Base-by-base conservation (phyloP, 2,113 vertebrate species). In the Thryonomys swinderianus region DNA sequence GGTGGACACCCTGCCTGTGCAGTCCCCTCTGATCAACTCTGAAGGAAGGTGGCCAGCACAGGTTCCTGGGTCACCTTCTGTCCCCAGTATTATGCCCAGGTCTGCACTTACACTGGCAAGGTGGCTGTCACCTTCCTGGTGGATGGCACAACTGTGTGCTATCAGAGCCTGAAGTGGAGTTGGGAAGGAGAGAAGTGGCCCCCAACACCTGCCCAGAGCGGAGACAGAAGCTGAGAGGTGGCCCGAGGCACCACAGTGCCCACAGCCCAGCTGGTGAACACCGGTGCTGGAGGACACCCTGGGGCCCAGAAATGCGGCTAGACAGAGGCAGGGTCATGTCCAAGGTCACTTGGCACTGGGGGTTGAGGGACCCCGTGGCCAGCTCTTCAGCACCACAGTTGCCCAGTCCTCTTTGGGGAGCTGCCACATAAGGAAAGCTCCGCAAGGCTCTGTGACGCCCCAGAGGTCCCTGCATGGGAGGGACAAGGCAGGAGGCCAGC, bases 271-370 rank as follows among this genome's bases (percentile, higher is more conserved):
- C 42, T 45, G 34, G 6, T 37, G 79, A 37, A 45, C 40, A 23
- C 64, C 20, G 12, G 76, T 34, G 17, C 81, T 53, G 27, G 82
- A 57, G 55, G 85, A 48, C 27, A 25, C 27, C 57, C 59, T 10
- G 25, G 64, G 18, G 25, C 25, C 79, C 10, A 48, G 85, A 94
- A 73, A 67, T 21, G 62, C 73, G 66, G 18, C 84, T n/a, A 23
- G 57, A 82, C 53, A 51, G 74, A 81, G 86, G 14, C 64, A 40
- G 87, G 71, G 42, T 45, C 32, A 2, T 27, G 48, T 40, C 85
- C 92, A 95, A 94, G 84, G 92, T 91, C 89, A 95, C 81, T 16
- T 64, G 48, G 42, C 61, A 20, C 30, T 51, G 89, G 11, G 73
- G 18, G n/a, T 48, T 45, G 62, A n/a, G n/a, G 59, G 53, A 11